Evolutionary conservation across 2,888 invertebrate species (phyloP), one percentile per base, ranked within the genome.

Genomic region (Ophonus ardosiacus): DNA sequence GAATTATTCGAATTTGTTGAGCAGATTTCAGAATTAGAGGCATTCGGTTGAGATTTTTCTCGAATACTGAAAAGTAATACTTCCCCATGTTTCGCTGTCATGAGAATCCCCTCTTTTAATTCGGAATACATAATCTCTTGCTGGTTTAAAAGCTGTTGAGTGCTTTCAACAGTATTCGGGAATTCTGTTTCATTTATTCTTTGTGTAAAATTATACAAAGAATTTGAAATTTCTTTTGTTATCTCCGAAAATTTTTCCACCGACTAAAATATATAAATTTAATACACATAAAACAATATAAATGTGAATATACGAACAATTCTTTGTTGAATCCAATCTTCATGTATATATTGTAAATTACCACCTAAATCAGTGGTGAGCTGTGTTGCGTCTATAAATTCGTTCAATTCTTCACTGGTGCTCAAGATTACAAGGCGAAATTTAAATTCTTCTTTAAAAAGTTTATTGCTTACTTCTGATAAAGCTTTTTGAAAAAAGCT

Each of bases 301-400:
- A 71, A 38, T 79, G 13, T 51, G n/a, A 56, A 24, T 78, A 56
- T 57, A 92, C 95, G 94, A 91, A 99, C 98, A 91, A 98, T 96
- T 93, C 99, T 94, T 91, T 99, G 98, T 89, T 98, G 97, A 90
- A 99, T 98, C 99, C 99, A 99, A 90, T 98, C 97, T 84, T 97
- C 94, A 91, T 99, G 98, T 88, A 97, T 96, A 92, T 98, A 99
- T 86, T 96, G 95, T 87, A 99, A 92, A 86, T 94, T 94, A 0
- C 99, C 99, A 2, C 97, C 98, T 86, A 99, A 93, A 90, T 98
- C 98, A 40, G 94, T 93, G 0, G 98, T 98, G 87, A 99, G 92
- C 91, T 98, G 97, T 87, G 95, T 94, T 87, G 94, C 93, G 88
- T 97, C 97, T 86, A 99, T 94, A 90, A 96, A 95, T 86, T 97